phyloP scores from a whole-genome alignment of 2,797 vertebrate genomes.

The Vireo griseus region DNA sequence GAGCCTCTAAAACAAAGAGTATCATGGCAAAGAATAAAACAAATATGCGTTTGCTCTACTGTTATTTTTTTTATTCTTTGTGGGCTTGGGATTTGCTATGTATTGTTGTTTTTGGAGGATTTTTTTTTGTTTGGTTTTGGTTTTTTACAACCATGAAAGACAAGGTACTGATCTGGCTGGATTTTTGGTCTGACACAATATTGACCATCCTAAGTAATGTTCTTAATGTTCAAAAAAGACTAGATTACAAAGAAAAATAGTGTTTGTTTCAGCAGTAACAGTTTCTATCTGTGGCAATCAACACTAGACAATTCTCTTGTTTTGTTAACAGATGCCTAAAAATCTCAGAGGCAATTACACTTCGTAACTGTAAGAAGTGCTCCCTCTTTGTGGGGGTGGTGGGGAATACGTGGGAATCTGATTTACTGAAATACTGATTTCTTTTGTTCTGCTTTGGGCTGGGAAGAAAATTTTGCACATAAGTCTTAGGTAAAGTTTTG shows the following conservation, averaged over 20 bases:
- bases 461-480: background rate
- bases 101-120: background rate
- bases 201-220: background rate
- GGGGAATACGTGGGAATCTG: background rate
- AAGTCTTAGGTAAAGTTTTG: background rate
- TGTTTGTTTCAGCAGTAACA: background rate
- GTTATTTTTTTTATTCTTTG: background rate
- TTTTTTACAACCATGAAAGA: background rate
- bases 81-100: accelerated
- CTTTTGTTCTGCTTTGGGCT: background rate
- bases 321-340: background rate
- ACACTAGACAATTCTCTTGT: background rate
- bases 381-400: accelerated
- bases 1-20: background rate
- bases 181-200: background rate
- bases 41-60: background rate
- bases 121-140: background rate
- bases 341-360: background rate
- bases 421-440: background rate
- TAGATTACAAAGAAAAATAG: background rate
- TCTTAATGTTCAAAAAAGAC: background rate
- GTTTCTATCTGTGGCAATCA: background rate
- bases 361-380: background rate
- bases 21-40: background rate
- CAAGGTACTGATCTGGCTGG: background rate